A percentile compares a stretch with the other conserved stretches of the same genome.
These are phyloP conservation scores for Agraylea sexmaculata DNA, from an alignment of 1,140 invertebrate genomes.

Conservation along the genomic window DNA sequence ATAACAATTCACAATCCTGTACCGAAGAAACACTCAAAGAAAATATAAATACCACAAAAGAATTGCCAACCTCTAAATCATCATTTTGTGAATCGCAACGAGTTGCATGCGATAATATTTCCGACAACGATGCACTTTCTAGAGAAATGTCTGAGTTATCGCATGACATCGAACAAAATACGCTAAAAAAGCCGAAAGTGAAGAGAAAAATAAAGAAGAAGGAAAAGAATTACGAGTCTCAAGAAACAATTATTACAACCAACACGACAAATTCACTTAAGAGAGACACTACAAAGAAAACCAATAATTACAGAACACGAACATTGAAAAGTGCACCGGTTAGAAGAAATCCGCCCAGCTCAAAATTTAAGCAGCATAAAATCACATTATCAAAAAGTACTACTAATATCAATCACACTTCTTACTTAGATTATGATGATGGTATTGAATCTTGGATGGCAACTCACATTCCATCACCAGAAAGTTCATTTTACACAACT, in stretches of 20 bases:
- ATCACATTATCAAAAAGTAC: constrained; percentile 18
- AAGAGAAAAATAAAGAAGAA: too few relatives aligned
- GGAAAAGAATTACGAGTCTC: too few relatives aligned
- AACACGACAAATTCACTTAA: constrained; percentile 11
- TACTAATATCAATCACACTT: constrained; percentile 18
- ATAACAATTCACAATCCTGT: constrained; percentile 4
- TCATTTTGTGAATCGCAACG: too few relatives aligned
- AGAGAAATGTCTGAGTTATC: constrained; percentile 1
- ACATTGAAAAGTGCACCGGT: constrained; percentile 12
- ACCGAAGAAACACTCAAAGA: constrained; percentile 11
- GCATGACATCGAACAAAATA: background rate
- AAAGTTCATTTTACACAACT: background rate
- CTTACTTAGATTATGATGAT: constrained; percentile 32
- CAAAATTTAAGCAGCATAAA: constrained; percentile 20
- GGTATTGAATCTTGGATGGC: constrained; percentile 41
- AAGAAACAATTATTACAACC: too few relatives aligned
- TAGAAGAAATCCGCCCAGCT: constrained; percentile 2
- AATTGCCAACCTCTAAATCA: too few relatives aligned
- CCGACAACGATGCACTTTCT: background rate
- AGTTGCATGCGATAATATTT: too few relatives aligned
- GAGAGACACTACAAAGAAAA: constrained; percentile 7
- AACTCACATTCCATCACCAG: constrained; percentile 17
- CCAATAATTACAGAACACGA: constrained; percentile 6
- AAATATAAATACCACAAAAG: too few relatives aligned
- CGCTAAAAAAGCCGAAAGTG: too few relatives aligned